Evolutionary conservation across 53 echinoderm and acorn worm species (phyloP), one percentile per base, ranked within the genome.

Genomic region (Glandiceps talaboti): DNA sequence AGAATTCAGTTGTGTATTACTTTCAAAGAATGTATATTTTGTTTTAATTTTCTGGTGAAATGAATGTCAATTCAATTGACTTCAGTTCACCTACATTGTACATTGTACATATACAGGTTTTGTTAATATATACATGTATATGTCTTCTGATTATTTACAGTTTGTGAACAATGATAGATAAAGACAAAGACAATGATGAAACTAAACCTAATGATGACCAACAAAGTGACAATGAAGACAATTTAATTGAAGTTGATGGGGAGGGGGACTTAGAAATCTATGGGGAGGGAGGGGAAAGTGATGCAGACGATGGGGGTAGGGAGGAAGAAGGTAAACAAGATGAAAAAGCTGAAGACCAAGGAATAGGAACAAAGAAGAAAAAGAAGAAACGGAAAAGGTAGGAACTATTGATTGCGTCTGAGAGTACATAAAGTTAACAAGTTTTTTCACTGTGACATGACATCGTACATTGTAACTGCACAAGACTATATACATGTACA

Each of bases 261-360:
- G 84, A 87, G 26, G 80, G 76, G 32, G 87, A 87, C 31, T 82
- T 32, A 29, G 82, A 86, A 31, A 83, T 31, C 14, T 83, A 80
- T 29, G 82, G 83, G 20, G 86, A 84, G 29, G 89, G 79, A n/a
- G 85, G 86, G 30, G 91, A 89, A 26, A 87, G 89, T 79, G 91
- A 80, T 30, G 73, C 73, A 25, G 91, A 94, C 28, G 85, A 76
- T 31, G 85, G 72, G 28, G 33, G 33, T 1, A 78, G 32, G 74
- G 83, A 82, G 30, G 75, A 78, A 29, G 32, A 79, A 30, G 30
- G 32, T 26, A 28, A 79, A 75, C 82, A 77, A 26, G 77, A 84
- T 29, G 82, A 75, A 30, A 79, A 85, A 33, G 82, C 85, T 29
- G 74, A 76, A 76, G 84, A 82, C 27, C 82, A 83, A 33, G 76